Conservation (phyloP, 2,888 invertebrate species). For the Sipunculus nudus region DNA sequence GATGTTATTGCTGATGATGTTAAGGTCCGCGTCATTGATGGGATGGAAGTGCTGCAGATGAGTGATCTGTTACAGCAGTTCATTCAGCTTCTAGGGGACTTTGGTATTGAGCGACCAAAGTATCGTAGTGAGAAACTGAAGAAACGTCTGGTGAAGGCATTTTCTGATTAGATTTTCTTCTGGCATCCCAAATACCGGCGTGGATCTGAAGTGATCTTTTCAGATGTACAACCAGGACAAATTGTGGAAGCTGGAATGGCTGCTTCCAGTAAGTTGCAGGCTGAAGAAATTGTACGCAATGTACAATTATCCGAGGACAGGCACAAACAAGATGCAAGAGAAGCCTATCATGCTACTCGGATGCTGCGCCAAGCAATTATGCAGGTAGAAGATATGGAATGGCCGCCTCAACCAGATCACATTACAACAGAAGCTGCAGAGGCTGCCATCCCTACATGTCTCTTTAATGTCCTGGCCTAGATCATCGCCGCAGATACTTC, state of each 20-base stretch:
- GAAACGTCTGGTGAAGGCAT: neutral
- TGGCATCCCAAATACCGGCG: neutral
- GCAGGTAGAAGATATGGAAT: neutral
- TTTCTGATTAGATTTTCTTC: neutral
- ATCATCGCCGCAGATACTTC: neutral
- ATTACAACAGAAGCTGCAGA: neutral
- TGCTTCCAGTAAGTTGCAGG: neutral
- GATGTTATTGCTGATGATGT: neutral
- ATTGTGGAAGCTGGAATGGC: slow-evolving; percentile 1
- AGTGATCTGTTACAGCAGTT: neutral
- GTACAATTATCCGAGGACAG: neutral
- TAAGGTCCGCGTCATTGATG: neutral
- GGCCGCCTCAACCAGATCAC: neutral
- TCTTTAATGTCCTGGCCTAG: neutral
- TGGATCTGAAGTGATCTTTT: neutral
- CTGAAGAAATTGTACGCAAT: neutral
- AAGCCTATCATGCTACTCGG: neutral
- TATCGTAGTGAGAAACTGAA: too few relatives aligned
- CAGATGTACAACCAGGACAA: neutral
- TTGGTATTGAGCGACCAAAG: too few relatives aligned
- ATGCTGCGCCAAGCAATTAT: neutral
- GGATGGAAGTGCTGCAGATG: neutral
- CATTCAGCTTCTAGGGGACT: too few relatives aligned
- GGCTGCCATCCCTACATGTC: neutral
- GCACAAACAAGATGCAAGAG: neutral